Evolutionary conservation across 2,888 invertebrate species (phyloP).

Genomic region (Nysson spinosus): DNA sequence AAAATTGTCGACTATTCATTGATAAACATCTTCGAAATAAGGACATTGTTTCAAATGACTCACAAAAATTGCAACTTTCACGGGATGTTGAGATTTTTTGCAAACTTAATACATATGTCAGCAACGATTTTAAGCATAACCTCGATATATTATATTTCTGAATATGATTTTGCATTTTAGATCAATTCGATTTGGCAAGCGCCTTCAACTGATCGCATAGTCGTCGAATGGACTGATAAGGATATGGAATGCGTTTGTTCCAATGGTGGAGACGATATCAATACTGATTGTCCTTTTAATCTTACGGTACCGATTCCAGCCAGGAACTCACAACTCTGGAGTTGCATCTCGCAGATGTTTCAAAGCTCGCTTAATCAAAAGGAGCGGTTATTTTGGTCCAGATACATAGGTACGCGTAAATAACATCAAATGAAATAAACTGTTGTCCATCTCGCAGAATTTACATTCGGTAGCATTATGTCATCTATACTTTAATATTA

Average conservation of each 20-base stretch:
- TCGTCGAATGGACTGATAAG: constrained; percentile 39
- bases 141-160: neutral
- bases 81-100: too few relatives aligned
- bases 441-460: too few relatives aligned
- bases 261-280: constrained; percentile 17
- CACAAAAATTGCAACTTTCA: too few relatives aligned
- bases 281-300: constrained; percentile 51
- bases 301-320: constrained; percentile 51
- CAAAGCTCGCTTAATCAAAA: constrained; percentile 58
- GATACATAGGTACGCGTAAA: constrained; percentile 64
- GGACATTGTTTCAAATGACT: too few relatives aligned
- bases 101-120: too few relatives aligned
- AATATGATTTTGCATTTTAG: constrained; percentile 21
- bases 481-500: too few relatives aligned
- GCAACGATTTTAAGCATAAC: too few relatives aligned
- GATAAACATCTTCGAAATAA: too few relatives aligned
- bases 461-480: too few relatives aligned
- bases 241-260: constrained; percentile 51
- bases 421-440: too few relatives aligned
- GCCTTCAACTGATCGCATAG: constrained; percentile 46
- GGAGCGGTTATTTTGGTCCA: constrained; percentile 68
- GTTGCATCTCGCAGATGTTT: constrained; percentile 64
- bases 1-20: too few relatives aligned
- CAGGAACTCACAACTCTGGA: constrained; percentile 63
- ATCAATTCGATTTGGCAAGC: constrained; percentile 53